phyloP scores from a whole-genome alignment of 1,140 invertebrate species.

The Eupristina koningsbergeri region DNA sequence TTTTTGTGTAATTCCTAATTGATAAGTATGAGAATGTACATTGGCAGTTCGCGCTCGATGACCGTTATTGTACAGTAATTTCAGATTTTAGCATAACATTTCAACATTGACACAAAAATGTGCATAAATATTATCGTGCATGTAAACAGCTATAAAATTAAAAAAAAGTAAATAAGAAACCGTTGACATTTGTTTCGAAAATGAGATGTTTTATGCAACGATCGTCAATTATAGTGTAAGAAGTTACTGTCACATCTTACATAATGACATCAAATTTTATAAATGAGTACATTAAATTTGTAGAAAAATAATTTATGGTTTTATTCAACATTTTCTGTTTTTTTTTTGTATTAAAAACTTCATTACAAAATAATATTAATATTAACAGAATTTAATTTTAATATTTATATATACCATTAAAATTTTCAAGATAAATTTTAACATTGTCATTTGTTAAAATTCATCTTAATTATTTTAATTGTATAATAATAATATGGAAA shows the following conservation, averaged over 20 bases:
- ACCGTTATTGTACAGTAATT: conserved; percentile 33
- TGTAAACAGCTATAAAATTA: background rate
- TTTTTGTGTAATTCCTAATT: conserved; percentile 1
- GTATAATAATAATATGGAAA: too few species aligned
- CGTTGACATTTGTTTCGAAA: conserved; percentile 23
- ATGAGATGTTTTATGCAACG: conserved; percentile 34
- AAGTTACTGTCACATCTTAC: background rate
- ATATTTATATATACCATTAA: too few species aligned
- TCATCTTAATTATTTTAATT: too few species aligned
- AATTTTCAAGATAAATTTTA: too few species aligned
- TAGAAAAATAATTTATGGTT: too few species aligned
- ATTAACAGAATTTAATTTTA: too few species aligned
- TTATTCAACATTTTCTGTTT: too few species aligned
- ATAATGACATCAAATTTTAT: background rate
- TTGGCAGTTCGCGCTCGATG: background rate
- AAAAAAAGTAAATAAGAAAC: background rate
- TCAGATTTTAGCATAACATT: conserved; percentile 12
- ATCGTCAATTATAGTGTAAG: background rate
- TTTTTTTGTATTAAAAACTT: too few species aligned
- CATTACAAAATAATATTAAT: too few species aligned
- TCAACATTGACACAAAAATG: background rate
- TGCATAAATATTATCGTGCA: background rate
- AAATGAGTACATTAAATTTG: too few species aligned
- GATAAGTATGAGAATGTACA: background rate
- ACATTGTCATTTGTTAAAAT: too few species aligned